Evolutionary conservation across 2,113 vertebrate genomes (phyloP), one percentile per base, ranked within the genome.

Genomic region (Sinocyclocheilus anophthalmus): DNA sequence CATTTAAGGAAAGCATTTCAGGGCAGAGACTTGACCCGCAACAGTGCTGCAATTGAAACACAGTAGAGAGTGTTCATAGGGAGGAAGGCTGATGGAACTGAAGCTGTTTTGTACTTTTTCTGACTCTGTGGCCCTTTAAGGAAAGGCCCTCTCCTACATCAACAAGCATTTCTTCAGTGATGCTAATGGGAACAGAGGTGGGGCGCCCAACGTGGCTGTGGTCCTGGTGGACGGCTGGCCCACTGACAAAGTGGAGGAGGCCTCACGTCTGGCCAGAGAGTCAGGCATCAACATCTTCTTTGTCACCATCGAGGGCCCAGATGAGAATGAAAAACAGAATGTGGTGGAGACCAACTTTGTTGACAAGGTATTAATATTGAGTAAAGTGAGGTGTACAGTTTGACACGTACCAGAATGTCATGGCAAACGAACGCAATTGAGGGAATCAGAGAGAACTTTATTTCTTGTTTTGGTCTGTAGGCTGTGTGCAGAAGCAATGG

Each of bases 241-340:
- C 0, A 99, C 97, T 0, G 98, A 99, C 90, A 95, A 89, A 86
- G 97, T 99, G 84, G 97, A 97, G 91, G 98, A 98, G 89, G 96
- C 97, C 0, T 97, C 98, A 0, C 94, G 97, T 57, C 93, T 97
- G 0, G 97, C 97, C 7, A 95, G 98, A 45, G 98, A 99, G 93
- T 98, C 98, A 0, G 98, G 98, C 85, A 97, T 99, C 94, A 99
- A 99, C 88, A 96, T 99, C 87, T 99, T 99, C 93, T 98, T 99
- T 86, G 96, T 99, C 92, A 99, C 98, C 83, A 94, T 99, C 14
- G 98, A 99, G 92, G 97, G 96, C 48, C 95, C 98, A 0, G 94
- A 95, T 76, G 96, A 97, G 82, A 96, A 90, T 0, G 98, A 99
- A 92, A 98, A 96, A 80, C 95, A 96, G 78, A 96, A 95, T 0